A percentile compares a stretch with the other conserved stretches of the same genome.
Evolutionary conservation across 2,888 invertebrate species (phyloP).

Genomic region (Malthinus seriepunctatus): DNA sequence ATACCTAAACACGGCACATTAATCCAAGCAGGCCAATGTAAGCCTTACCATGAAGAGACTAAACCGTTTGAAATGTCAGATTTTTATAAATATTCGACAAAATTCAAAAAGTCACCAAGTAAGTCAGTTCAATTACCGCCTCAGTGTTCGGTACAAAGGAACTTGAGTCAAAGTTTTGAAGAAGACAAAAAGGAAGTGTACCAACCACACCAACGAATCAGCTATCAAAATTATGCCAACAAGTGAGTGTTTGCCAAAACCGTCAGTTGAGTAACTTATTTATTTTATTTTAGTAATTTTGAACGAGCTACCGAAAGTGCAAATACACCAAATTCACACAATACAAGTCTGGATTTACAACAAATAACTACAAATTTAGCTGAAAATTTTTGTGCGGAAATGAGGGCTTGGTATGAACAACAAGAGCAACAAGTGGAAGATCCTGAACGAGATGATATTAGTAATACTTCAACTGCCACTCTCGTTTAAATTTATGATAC

Average conservation of each 20-base stretch:
- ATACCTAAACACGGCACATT: constrained; percentile 83
- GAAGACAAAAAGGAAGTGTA: constrained; percentile 52
- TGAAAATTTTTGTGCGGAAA: constrained; percentile 59
- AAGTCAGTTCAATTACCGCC: constrained; percentile 29
- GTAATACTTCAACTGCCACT: constrained; percentile 46
- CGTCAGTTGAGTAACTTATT: constrained; percentile 8
- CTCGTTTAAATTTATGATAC: constrained; percentile 38
- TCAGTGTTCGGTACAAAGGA: constrained; percentile 13
- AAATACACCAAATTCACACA: constrained; percentile 40
- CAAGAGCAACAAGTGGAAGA: constrained; percentile 44
- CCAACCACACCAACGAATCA: constrained; percentile 55
- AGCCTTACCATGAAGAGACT: constrained; percentile 89
- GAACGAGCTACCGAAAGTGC: constrained; percentile 33
- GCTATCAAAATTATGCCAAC: constrained; percentile 24
- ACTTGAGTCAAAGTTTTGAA: constrained; percentile 15
- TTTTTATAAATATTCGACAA: constrained; percentile 96
- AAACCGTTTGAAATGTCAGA: constrained; percentile 98
- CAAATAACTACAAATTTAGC: constrained; percentile 49
- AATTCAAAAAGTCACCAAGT: constrained; percentile 70
- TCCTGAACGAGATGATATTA: constrained; percentile 34
- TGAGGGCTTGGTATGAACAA: constrained; percentile 61
- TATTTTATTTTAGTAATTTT: constrained; percentile 31
- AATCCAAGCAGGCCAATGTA: constrained; percentile 86
- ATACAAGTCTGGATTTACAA: constrained; percentile 45
- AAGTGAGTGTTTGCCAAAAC: constrained; percentile 28